Percentiles rank a stretch among this genome's conserved stretches.
These are phyloP conservation scores for Mastigias papua DNA, from an alignment of 30 jellyfish, hydroid and myxozoan species.

Conservation along the genomic window DNA sequence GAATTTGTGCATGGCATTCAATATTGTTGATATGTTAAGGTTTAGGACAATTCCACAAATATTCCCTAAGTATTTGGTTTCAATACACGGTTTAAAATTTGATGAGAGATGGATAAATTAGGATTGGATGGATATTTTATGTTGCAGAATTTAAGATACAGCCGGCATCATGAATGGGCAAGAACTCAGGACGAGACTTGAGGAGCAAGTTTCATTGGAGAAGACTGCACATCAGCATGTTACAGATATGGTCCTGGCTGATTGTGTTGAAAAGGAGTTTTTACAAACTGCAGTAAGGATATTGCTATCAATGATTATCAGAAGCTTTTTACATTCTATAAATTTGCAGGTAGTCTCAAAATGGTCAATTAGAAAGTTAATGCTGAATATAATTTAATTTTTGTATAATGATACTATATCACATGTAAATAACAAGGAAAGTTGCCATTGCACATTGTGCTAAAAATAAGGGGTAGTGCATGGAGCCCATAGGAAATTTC, in stretches of 20 bases:
- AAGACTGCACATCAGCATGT: conserved; percentile 76
- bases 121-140: not conserved
- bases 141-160: not conserved
- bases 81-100: no score
- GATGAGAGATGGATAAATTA: no score
- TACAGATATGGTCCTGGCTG: conserved; percentile 67
- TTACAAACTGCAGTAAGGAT: conserved; percentile 67
- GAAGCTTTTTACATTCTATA: not conserved
- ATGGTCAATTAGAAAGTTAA: not conserved
- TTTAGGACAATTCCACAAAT: no score
- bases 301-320: not conserved
- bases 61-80: no score
- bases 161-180: conserved; percentile 4
- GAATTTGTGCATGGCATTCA: no score
- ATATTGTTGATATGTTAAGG: no score
- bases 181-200: conserved; percentile 26
- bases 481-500: no score
- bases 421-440: no score
- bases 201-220: conserved; percentile 77
- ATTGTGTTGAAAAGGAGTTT: conserved; percentile 38
- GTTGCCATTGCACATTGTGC: no score
- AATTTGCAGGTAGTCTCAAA: not conserved
- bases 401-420: no score
- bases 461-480: no score
- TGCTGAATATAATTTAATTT: no score